Percentiles rank a stretch among this genome's conserved stretches.
These are phyloP conservation scores for Parasteatoda lunata DNA, from an alignment of 2,888 invertebrate species.

Conservation along the genomic window DNA sequence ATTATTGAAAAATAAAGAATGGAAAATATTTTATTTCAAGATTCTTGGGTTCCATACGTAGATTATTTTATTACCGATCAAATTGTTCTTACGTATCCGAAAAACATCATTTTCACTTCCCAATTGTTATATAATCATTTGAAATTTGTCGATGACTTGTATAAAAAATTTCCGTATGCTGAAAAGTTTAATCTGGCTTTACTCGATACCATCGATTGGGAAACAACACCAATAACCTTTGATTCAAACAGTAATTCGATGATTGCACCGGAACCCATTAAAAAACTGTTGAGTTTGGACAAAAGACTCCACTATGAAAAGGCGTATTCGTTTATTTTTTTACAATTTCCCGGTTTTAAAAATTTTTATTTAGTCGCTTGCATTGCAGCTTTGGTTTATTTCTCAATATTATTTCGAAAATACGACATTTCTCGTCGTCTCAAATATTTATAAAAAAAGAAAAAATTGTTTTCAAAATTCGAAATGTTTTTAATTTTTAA, in stretches of 20 bases:
- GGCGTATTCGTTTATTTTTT: constrained; percentile 4
- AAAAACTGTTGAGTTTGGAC: constrained; percentile 4
- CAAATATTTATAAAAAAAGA: constrained; percentile 17
- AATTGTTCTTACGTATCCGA: constrained; percentile 16
- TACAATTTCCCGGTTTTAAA: background rate
- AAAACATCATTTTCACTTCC: constrained; percentile 32
- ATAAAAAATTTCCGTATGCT: constrained; percentile 21
- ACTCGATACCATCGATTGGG: constrained; percentile 15
- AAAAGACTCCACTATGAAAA: constrained; percentile 20
- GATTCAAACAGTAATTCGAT: constrained; percentile 13
- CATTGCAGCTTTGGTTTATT: background rate
- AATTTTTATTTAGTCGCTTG: background rate
- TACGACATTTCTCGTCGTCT: constrained; percentile 3
- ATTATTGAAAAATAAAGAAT: no score
- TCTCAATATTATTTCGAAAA: constrained; percentile 7
- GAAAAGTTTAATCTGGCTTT: constrained; percentile 24
- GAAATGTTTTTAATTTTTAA: no score
- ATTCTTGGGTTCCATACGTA: constrained; percentile 12
- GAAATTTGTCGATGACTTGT: constrained; percentile 10
- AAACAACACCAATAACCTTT: background rate
- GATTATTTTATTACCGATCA: constrained; percentile 10
- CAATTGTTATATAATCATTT: constrained; percentile 11
- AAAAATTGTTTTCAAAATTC: no score
- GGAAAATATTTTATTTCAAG: constrained; percentile 21
- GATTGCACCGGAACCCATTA: constrained; percentile 14